Evolutionary conservation across 2,888 invertebrate genomes (phyloP), one percentile per base, ranked within the genome.

Genomic region (Eumerus sabulonum): DNA sequence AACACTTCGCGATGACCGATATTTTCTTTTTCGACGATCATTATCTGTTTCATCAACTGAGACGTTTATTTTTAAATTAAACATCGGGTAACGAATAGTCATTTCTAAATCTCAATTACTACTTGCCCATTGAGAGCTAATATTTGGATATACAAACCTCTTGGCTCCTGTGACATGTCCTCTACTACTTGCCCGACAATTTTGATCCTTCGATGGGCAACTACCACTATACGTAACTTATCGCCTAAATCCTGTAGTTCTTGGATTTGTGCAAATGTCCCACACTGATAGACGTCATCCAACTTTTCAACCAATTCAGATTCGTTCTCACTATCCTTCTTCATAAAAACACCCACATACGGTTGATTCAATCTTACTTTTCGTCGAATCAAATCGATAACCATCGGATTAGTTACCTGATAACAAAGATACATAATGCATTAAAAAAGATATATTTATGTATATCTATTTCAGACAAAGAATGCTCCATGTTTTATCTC

Each of bases 211-310:
- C 98, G 90, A 88, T 98, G 98, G 0, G 97, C 98, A 93, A 97
- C 97, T 9, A 99, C 95, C 3, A 99, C 97, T 85, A 99, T 92
- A 71, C 97, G 91, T 54, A 98, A 88, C 86, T 94, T 94, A 85
- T 96, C 96, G 5, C 97, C 98, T 86, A 98, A 91, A 87, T 98
- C 98, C 87, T 98, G 98, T 90, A 99, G 93, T 89, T 99, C 99
- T 84, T 98, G 96, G 82, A 99, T 98, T 90, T 99, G 98, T 9
- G 98, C 99, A 89, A 99, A 99, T 1, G 98, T 96, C 9, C 99
- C 99, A 19, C 98, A 92, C 59, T 92, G 90, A 87, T 98, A 95
- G 42, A 99, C 91, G 82, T 99, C 98, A 76, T 94, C 93, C 19
- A 98, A 85, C 62, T 91, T 94, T 11, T 93, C 91, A 0, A 99